phyloP scores from a whole-genome alignment of 2,888 invertebrate species.

The Portevinia maculata region DNA sequence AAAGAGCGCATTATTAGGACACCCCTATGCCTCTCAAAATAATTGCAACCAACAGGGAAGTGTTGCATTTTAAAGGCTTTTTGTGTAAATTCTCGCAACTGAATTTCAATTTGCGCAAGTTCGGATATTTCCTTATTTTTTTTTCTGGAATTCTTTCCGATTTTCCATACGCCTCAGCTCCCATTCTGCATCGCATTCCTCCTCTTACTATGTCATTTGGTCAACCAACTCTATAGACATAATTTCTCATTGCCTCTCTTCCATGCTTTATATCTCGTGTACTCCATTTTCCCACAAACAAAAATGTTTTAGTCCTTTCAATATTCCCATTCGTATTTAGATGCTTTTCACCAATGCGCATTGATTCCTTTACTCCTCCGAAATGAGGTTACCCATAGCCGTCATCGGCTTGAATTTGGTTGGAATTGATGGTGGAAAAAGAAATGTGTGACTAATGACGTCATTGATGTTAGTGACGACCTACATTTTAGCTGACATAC shows the following conservation, averaged over 20 bases:
- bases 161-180: slow-evolving; percentile 3
- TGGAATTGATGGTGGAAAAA: slow-evolving; percentile 47
- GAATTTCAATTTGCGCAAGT: slow-evolving; percentile 58
- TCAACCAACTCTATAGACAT: neutral
- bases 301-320: slow-evolving; percentile 10
- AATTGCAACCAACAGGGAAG: neutral
- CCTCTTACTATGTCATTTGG: neutral
- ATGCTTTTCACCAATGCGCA: slow-evolving; percentile 63
- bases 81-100: neutral
- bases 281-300: no score
- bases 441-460: slow-evolving; percentile 66
- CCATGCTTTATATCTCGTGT: neutral
- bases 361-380: slow-evolving; percentile 43
- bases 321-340: slow-evolving; percentile 12
- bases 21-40: slow-evolving; percentile 9
- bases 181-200: slow-evolving; percentile 37
- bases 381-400: slow-evolving; percentile 54
- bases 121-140: slow-evolving; percentile 42
- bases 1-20: slow-evolving; percentile 19
- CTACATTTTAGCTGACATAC: slow-evolving; percentile 53
- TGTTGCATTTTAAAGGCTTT: neutral
- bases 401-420: slow-evolving; percentile 34
- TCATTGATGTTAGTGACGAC: slow-evolving; percentile 69
- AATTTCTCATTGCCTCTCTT: neutral
- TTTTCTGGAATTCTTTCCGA: slow-evolving; percentile 33